A percentile compares a stretch with the other conserved stretches of the same genome.
Conservation (phyloP, 53 echinoderm and acorn worm genomes). For the Crossaster papposus region DNA sequence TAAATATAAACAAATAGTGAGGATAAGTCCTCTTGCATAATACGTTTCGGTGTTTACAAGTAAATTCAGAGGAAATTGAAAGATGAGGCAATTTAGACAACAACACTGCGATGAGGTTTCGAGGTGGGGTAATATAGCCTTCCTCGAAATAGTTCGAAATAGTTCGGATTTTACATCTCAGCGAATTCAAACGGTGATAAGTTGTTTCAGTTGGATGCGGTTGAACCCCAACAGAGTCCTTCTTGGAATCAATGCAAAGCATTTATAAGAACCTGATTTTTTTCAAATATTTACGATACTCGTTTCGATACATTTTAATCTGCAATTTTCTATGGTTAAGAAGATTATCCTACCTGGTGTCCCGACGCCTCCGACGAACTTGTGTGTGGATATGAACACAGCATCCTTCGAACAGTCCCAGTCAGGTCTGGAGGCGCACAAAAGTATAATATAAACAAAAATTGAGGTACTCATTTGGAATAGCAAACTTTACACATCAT, state of each 20-base stretch:
- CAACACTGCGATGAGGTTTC: not conserved
- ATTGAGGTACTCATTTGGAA: not conserved
- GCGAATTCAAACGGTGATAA: not conserved
- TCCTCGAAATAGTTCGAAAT: not conserved
- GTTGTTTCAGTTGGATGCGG: not conserved
- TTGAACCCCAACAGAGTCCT: not conserved
- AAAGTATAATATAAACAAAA: constrained; percentile 14
- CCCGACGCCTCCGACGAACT: constrained; percentile 95
- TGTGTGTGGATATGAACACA: constrained; percentile 95
- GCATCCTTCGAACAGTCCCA: constrained; percentile 95
- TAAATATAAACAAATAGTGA: not conserved
- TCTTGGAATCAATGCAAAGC: not conserved
- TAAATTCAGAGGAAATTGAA: not conserved
- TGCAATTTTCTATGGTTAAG: not conserved
- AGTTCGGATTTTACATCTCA: not conserved
- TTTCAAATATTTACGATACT: no score
- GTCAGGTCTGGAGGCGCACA: constrained; percentile 59
- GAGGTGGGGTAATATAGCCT: not conserved
- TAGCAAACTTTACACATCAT: not conserved
- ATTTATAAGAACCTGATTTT: no score
- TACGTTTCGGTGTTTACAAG: not conserved
- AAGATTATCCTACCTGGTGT: constrained; percentile 73
- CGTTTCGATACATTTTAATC: no score
- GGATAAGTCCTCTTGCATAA: not conserved
- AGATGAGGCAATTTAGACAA: not conserved